Conservation (phyloP, 2,797 vertebrate genomes). For the Vireo griseus region DNA sequence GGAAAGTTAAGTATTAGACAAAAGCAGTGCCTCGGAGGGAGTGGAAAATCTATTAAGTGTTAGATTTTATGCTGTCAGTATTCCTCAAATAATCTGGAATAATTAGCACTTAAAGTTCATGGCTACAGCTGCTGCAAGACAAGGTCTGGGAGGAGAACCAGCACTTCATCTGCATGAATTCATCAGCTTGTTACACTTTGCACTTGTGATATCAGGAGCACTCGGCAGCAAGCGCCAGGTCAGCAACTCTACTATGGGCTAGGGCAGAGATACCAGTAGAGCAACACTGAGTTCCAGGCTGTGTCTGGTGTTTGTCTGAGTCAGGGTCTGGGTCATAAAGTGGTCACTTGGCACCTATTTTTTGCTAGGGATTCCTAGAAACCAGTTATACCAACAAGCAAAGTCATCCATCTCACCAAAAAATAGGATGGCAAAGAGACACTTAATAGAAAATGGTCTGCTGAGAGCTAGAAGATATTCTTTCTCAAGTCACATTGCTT, state of each 20-base stretch:
- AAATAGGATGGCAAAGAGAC: not conserved
- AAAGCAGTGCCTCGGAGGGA: not conserved
- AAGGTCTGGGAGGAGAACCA: not conserved
- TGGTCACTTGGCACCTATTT: not conserved
- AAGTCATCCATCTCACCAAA: not conserved
- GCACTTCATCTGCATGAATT: not conserved
- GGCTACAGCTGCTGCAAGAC: not conserved
- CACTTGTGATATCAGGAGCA: not conserved
- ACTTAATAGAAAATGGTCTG: not conserved
- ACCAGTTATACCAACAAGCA: not conserved
- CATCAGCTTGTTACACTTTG: not conserved
- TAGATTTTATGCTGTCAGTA: not conserved
- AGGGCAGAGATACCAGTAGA: not conserved
- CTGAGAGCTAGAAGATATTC: not conserved
- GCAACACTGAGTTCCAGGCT: not conserved
- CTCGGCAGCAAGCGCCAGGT: not conserved
- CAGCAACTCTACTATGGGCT: fast-evolving
- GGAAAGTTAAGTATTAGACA: not conserved
- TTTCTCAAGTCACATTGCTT: not conserved
- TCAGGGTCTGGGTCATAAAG: not conserved
- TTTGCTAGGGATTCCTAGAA: not conserved
- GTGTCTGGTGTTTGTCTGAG: not conserved
- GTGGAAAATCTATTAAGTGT: not conserved
- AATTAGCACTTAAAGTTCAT: not conserved
- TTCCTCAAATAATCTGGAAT: not conserved